A percentile compares a stretch with the other conserved stretches of the same genome.
Evolutionary conservation across 2,888 invertebrate species (phyloP).

Genomic region (Drosophila siamana): DNA sequence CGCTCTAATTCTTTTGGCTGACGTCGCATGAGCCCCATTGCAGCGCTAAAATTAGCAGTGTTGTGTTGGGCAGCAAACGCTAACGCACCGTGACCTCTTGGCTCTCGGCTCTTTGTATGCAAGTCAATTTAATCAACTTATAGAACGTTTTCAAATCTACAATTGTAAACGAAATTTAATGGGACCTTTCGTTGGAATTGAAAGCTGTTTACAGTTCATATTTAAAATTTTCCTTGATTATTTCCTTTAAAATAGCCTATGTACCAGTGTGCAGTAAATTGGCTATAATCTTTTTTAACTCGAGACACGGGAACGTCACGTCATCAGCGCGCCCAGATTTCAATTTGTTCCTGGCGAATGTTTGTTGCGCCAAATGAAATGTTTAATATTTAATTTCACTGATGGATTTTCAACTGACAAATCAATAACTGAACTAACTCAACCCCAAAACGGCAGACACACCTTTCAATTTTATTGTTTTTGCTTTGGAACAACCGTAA

Average conservation of each 20-base stretch:
- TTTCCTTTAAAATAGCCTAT: neutral
- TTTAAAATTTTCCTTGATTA: no score
- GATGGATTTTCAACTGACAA: conserved; percentile 55
- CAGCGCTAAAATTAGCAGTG: conserved; percentile 55
- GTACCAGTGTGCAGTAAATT: conserved; percentile 43
- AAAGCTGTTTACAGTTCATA: no score
- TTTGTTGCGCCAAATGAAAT: conserved; percentile 42
- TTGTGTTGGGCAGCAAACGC: neutral
- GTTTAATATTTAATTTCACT: conserved; percentile 68
- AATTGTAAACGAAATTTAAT: neutral
- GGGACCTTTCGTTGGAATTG: neutral
- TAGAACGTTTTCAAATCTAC: neutral
- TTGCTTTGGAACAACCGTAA: conserved; percentile 44
- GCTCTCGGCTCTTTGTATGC: conserved; percentile 1
- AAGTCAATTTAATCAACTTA: conserved; percentile 1
- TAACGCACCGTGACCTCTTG: conserved; percentile 32
- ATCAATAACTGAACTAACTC: conserved; percentile 43
- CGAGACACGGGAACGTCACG: conserved; percentile 25
- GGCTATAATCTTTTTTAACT: conserved; percentile 23
- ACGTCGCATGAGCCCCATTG: conserved; percentile 23
- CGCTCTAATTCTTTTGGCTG: conserved; percentile 48
- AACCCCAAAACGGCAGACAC: conserved; percentile 36
- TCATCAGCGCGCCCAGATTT: conserved; percentile 40
- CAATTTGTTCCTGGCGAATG: conserved; percentile 26
- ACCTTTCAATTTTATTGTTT: conserved; percentile 45